Evolutionary conservation across 2,797 vertebrate genomes (phyloP), one percentile per base, ranked within the genome.

Genomic region (Acridotheres tristis): DNA sequence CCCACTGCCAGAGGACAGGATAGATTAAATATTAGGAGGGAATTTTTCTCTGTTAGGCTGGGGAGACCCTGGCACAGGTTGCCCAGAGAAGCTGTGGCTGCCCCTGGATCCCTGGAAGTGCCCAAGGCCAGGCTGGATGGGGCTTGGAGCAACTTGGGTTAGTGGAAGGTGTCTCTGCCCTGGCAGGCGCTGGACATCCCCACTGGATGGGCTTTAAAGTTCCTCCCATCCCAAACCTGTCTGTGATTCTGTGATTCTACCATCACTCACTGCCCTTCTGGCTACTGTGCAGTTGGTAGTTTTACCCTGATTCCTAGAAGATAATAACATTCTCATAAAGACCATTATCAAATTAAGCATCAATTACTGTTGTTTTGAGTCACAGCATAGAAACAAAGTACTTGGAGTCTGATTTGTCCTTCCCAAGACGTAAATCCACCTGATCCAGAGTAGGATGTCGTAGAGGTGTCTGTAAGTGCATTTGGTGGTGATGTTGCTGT

Each of bases 101-200:
- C 7, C 29, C 47, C 82, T 55, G 34, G 21, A 61, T 61, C 55
- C 13, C 63, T 77, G 63, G 20, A 0, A 68, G 16, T 54, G 40
- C 1, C n/a, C 63, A 5, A 21, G 32, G 15, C 27, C 53, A 38
- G 38, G 27, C 0, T 75, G 54, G 62, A 75, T 0, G 0, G 38
- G 16, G 19, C 12, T 61, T 19, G 69, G 62, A 48, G 26, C 18
- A 32, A 0, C 30, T 30, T 61, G 61, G 15, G 34, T 0, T 0
- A 1, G 55, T 43, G 34, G 42, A 3, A 88, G 7, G 2, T 42
- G 48, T 55, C 32, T 15, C n/a, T 88, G 34, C 2, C 34, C 10
- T 14, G 48, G 42, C 54, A 67, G 30, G 26, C 18, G 17, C 9
- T 48, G 55, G 6, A 0, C 51, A 53, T 19, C 11, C 29, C 17